Percentiles rank a stretch among this genome's conserved stretches.
Evolutionary conservation across 2,113 vertebrate species (phyloP).

Genomic region (Hippoglossus stenolepis): DNA sequence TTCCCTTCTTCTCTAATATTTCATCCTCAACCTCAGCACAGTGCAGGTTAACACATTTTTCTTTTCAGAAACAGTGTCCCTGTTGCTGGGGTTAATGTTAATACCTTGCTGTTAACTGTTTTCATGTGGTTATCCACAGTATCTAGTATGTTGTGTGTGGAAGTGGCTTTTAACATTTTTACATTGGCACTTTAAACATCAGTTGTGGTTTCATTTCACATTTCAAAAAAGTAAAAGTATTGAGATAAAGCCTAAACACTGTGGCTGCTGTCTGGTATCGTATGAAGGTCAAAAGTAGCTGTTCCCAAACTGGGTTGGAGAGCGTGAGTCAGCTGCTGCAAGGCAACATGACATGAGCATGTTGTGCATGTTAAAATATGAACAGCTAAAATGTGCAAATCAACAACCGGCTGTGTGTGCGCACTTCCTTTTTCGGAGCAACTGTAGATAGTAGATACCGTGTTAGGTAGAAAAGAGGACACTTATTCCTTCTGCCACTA

Average conservation of each 20-base stretch:
- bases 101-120: no score
- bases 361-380: conserved; percentile 16
- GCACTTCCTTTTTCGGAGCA: neutral
- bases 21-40: no score
- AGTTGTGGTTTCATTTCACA: neutral
- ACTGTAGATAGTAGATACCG: neutral
- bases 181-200: neutral
- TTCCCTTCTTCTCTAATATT: no score
- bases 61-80: no score
- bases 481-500: conserved; percentile 8
- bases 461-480: neutral
- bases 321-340: conserved; percentile 56
- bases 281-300: no score
- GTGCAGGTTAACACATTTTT: no score
- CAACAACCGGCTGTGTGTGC: neutral
- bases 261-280: no score
- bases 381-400: neutral
- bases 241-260: no score
- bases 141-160: no score
- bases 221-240: no score
- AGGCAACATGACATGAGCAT: conserved; percentile 31
- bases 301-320: conserved; percentile 9
- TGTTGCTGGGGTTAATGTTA: neutral
- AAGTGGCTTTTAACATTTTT: neutral
- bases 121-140: neutral